Base-by-base conservation (phyloP, 2,113 vertebrate species). In the Phylloscopus trochilus region DNA sequence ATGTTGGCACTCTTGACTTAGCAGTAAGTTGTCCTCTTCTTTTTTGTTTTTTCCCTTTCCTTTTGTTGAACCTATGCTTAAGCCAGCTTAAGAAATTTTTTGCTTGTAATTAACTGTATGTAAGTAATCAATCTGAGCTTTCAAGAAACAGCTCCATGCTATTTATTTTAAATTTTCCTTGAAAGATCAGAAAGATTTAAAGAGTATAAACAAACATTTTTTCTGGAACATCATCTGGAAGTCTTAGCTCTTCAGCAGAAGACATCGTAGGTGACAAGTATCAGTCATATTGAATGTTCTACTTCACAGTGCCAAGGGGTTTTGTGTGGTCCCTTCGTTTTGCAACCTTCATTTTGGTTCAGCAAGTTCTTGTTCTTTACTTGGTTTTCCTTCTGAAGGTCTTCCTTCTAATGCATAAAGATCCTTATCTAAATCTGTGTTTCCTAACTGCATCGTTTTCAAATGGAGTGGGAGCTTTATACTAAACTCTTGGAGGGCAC, bases 1-100 rank as follows among this genome's bases (percentile, higher is more conserved):
- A 99, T 66, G 98, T 99, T 66, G 99, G 99, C n/a, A 99, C 98
- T 21, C 97, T 99, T 91, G 99, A 99, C 95, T 97, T 99, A 93
- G 96, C 99, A 35, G 99, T 99, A 97, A 98, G 99, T 98, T 96
- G 13, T 90, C 74, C 14, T 62, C 33, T 53, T 43, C 4, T 19
- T 53, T 13, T 47, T 49, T 15, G 6, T 1, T 6, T 35, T 60
- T 52, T 9, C 26, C 9, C 8, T 6, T 76, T 67, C 22, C 5
- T 79, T 68, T 69, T 39, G 14, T 53, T 85, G 37, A 89, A 59
- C 13, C 26, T 86, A 2, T 7, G 13, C 23, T 77, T 89, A 64
- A 49, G 46, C 4, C 10, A 35, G 41, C 47, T n/a, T n/a, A n/a
- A n/a, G n/a, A 70, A 64, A 11, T 10, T 24, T 18, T 79, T 83